These are phyloP conservation scores for Serranochromis macrocephalus DNA, from an alignment of 2,113 vertebrate genomes.

Conservation along the genomic window DNA sequence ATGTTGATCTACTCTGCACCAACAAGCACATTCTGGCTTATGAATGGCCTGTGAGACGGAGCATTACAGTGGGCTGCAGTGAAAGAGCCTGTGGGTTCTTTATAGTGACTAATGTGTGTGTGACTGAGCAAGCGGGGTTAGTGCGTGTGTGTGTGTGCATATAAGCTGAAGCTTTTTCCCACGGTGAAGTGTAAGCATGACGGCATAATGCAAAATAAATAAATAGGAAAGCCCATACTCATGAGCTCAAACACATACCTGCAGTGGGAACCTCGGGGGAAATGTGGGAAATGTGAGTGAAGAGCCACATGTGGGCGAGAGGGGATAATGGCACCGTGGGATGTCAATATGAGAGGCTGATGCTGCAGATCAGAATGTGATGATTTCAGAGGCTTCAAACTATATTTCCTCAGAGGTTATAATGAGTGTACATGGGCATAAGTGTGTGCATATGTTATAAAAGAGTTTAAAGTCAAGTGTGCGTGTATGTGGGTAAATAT, in stretches of 20 bases:
- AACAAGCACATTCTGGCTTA: slow-evolving; percentile 7
- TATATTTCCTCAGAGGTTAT: not conserved
- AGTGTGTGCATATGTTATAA: not conserved
- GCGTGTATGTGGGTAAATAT: not conserved
- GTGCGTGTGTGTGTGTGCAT: not conserved
- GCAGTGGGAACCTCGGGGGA: not conserved
- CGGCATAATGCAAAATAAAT: not conserved
- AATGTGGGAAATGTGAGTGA: not conserved
- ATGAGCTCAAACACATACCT: not conserved
- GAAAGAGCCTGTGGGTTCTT: not conserved
- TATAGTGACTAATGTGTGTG: slow-evolving; percentile 8
- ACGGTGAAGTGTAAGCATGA: not conserved
- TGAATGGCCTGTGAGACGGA: slow-evolving; percentile 19
- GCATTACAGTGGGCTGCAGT: not conserved
- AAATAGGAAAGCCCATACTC: not conserved
- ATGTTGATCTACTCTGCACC: slow-evolving; percentile 14
- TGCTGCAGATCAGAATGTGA: slow-evolving; percentile 28
- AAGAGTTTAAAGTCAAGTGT: not conserved
- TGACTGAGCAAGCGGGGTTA: not conserved
- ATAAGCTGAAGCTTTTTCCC: not conserved
- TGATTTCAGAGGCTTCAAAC: slow-evolving; percentile 14
- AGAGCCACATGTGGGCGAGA: not conserved
- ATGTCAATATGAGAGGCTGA: slow-evolving; percentile 15
- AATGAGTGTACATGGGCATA: not conserved
- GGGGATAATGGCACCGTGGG: not conserved